These are phyloP conservation scores for Mythimna impura DNA, from an alignment of 2,888 invertebrate genomes.

Conservation along the genomic window DNA sequence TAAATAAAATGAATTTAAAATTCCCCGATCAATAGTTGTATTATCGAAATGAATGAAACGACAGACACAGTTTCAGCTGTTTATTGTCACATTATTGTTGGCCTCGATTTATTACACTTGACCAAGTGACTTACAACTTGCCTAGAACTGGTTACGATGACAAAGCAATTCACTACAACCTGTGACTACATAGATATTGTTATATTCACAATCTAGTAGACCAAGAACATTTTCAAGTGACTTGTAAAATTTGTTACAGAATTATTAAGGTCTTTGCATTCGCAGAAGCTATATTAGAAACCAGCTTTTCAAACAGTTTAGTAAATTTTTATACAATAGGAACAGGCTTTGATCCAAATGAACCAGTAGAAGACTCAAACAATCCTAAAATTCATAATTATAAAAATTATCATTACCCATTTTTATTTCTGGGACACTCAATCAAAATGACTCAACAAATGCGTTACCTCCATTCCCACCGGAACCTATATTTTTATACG, in stretches of 20 bases:
- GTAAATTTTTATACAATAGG: background rate
- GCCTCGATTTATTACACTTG: slow-evolving; percentile 30
- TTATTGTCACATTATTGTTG: slow-evolving; percentile 15
- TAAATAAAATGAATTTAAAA: background rate
- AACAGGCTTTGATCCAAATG: background rate
- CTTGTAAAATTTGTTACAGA: background rate
- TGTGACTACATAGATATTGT: slow-evolving; percentile 1
- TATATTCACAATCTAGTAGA: background rate
- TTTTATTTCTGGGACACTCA: slow-evolving; percentile 2
- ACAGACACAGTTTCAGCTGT: slow-evolving; percentile 15
- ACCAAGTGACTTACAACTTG: slow-evolving; percentile 24
- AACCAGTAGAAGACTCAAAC: too few relatives aligned
- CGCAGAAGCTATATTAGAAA: background rate
- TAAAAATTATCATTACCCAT: background rate
- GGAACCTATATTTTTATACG: slow-evolving; percentile 46
- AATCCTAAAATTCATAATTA: background rate
- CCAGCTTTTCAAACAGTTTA: too few relatives aligned
- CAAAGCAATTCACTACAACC: slow-evolving; percentile 25
- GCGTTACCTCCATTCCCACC: slow-evolving; percentile 25
- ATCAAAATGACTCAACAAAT: slow-evolving; percentile 24
- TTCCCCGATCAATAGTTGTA: slow-evolving; percentile 6
- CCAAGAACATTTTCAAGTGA: background rate
- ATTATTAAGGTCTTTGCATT: background rate
- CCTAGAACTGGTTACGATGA: slow-evolving; percentile 26
- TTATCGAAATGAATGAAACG: background rate